These are phyloP conservation scores for Chanos chanos DNA, from an alignment of 2,797 vertebrate genomes.

Conservation along the genomic window DNA sequence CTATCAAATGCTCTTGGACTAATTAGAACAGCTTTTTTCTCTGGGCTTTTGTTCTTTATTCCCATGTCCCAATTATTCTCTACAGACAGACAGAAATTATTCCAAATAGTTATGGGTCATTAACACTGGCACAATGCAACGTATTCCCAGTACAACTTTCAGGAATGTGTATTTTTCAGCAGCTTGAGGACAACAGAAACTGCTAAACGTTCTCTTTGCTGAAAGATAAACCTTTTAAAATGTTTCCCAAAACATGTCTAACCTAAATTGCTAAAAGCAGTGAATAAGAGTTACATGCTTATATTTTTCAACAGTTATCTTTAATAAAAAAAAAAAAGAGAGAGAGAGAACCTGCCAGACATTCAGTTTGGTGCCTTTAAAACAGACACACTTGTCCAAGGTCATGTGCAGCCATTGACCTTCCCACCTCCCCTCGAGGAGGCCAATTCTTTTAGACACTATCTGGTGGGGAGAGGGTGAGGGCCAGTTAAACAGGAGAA, in stretches of 20 bases:
- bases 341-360: neutral
- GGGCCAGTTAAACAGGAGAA: conserved; percentile 60
- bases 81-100: conserved; percentile 49
- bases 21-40: conserved; percentile 77
- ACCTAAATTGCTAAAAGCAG: too few species aligned
- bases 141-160: too few species aligned
- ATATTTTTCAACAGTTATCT: too few species aligned
- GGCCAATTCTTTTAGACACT: conserved; percentile 22
- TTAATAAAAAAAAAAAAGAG: neutral
- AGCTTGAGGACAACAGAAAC: neutral
- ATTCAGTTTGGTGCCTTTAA: conserved; percentile 9
- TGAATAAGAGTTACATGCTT: too few species aligned
- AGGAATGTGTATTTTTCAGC: neutral
- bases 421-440: conserved; percentile 55
- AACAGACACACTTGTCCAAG: conserved; percentile 52
- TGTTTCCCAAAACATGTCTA: too few species aligned
- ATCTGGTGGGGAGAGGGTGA: conserved; percentile 30
- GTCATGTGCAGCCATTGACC: conserved; percentile 64
- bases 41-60: conserved; percentile 64
- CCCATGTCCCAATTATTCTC: conserved; percentile 72
- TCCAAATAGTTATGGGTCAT: conserved; percentile 23
- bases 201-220: neutral
- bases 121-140: conserved; percentile 7
- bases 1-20: conserved; percentile 76
- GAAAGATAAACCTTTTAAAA: neutral